Evolutionary conservation across 1,140 invertebrate species (phyloP), one percentile per base, ranked within the genome.

Genomic region (Pygmarrhopalites habei): DNA sequence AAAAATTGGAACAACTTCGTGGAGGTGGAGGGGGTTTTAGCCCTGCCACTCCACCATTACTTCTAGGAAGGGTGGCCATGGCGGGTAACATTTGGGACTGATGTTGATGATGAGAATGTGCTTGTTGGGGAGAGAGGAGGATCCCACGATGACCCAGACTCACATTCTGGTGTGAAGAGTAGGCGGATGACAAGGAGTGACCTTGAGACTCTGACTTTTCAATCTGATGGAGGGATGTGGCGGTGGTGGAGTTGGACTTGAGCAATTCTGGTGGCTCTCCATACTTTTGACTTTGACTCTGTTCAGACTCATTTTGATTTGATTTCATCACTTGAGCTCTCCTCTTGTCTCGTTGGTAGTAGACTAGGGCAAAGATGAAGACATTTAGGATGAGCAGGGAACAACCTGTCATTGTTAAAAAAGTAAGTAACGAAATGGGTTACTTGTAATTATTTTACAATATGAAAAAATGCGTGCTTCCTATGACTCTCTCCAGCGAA

Each of bases 321-420:
- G 57, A 28, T 43, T 67, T 67, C 23, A 66, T 88, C n/a, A 88
- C 87, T 76, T 89, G 87, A 60, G 87, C 79, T 61, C 85, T 77
- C 10, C 86, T 87, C 74, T 89, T 89, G 73, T 92, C 88, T 41
- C 88, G 77, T 72, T 91, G 89, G 76, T 92, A 92, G 74, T 90
- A 92, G 1, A 92, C 87, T 1, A 81, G 88, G 43, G 88, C 88
- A 70, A 92, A 92, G 66, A 92, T 89, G 3, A 92, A 80, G 10
- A 92, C 84, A 74, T 93, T 92, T 10, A 92, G 76, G 52, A 92
- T 86, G 15, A 92, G 79, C 19, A 95, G 76, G 0, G 87, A 88
- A 72, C 89, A 92, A 1, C 91, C 69, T 70, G 49, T 3, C 51
- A 58, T 35, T 35, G 4, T 21, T n/a, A 61, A 7, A 39, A 2